Evolutionary conservation across 1,140 invertebrate species (phyloP), one percentile per base, ranked within the genome.

Genomic region (Pseudobourletiella spinata): DNA sequence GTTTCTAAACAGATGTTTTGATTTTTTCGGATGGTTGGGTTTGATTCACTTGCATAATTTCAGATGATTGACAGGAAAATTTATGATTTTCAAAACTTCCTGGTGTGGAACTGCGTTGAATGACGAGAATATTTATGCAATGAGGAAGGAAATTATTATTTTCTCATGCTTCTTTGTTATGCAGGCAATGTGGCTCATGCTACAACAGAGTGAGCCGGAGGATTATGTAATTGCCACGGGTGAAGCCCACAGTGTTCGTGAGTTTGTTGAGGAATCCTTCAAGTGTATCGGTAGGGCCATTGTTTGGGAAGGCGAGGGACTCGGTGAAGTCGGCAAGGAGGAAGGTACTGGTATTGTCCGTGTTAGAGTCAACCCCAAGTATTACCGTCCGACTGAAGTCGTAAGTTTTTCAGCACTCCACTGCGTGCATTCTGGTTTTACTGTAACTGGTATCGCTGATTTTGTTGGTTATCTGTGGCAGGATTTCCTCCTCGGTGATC

Each of bases 171-270:
- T n/a, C n/a, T n/a, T n/a, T n/a, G n/a, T n/a, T n/a, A n/a, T n/a
- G n/a, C 72, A 95, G 88, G 96, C 95, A 14, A 99, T 99, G 97
- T 99, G 95, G 95, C 75, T 95, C 72, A 99, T 99, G 91, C 78
- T 99, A n/a, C 97, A 99, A 75, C 87, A 91, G 74, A 83, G 93
- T 0, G 76, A 78, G 44, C 89, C 96, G 0, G 89, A 98, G 51
- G 95, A 99, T 78, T 99, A 88, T 81, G 95, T 99, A 1, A 94
- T 99, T 70, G 92, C 96, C 1, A 98, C 94, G 2, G 94, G 94
- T 18, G 87, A 95, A 77, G 84, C 85, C 4, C 93, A 96, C 74
- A 97, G 91, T 76, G 95, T 99, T 1, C 79, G 89, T 39, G 91
- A 99, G 79, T 99, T 99, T 81, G 91, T 98, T 0, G 91, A 95